A percentile compares a stretch with the other conserved stretches of the same genome.
Evolutionary conservation across 2,888 invertebrate genomes (phyloP).

Genomic region (Thymelicus lineola): DNA sequence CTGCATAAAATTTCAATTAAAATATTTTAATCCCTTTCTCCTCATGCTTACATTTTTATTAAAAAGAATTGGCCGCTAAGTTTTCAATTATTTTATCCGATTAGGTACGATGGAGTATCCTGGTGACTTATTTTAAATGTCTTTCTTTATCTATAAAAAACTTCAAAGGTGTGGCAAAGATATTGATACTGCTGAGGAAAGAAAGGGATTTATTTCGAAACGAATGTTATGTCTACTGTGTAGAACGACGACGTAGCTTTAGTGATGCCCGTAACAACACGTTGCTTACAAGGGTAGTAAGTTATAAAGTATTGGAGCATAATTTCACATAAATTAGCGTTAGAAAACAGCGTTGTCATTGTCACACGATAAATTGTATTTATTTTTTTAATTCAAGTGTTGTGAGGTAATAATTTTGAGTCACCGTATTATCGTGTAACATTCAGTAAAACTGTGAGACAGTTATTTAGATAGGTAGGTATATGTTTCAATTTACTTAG

Average conservation of each 20-base stretch:
- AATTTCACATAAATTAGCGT: conserved; percentile 43
- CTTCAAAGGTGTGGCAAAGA: neutral
- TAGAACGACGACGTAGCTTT: conserved; percentile 79
- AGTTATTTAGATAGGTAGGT: conserved; percentile 77
- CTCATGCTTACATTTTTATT: neutral
- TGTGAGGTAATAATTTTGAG: conserved; percentile 66
- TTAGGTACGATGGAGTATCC: neutral
- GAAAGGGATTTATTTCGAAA: conserved; percentile 81
- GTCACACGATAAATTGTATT: conserved; percentile 48
- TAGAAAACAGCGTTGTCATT: conserved; percentile 31
- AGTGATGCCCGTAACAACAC: conserved; percentile 66
- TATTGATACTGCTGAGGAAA: conserved; percentile 39
- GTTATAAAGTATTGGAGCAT: conserved; percentile 38
- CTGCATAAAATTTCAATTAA: neutral
- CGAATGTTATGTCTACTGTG: conserved; percentile 84
- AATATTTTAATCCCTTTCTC: conserved; percentile 7
- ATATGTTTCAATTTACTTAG: conserved; percentile 72
- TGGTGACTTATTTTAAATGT: conserved; percentile 6
- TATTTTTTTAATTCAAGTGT: conserved; percentile 60
- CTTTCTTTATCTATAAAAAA: neutral
- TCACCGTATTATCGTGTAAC: conserved; percentile 65
- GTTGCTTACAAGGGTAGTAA: conserved; percentile 43
- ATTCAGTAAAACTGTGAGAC: conserved; percentile 70
- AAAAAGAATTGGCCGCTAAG: neutral
- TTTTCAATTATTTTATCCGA: neutral